Percentiles rank a stretch among this genome's conserved stretches.
These are phyloP conservation scores for Zaprionus gabonicus DNA, from an alignment of 1,140 invertebrate species.

Conservation along the genomic window DNA sequence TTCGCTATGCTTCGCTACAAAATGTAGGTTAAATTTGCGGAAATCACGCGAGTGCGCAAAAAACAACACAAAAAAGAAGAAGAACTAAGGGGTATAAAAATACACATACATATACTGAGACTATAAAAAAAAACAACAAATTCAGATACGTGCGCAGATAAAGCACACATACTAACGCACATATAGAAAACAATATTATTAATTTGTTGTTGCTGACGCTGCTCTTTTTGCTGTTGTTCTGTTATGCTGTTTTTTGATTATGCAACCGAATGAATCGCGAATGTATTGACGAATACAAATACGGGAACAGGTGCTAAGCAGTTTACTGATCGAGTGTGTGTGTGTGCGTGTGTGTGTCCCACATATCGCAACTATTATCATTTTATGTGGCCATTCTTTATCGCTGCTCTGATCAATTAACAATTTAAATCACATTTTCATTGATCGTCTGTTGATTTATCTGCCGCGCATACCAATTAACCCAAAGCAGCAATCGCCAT, in stretches of 20 bases:
- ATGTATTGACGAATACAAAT: constrained; percentile 9
- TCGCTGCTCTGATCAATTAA: constrained; percentile 22
- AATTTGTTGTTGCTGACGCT: constrained; percentile 48
- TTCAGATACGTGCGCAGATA: constrained; percentile 75
- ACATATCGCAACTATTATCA: constrained; percentile 21
- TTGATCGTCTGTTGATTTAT: constrained; percentile 10
- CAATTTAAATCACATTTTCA: constrained; percentile 37
- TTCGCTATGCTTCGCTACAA: constrained; percentile 51
- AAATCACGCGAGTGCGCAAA: constrained; percentile 69
- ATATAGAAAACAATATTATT: constrained; percentile 20
- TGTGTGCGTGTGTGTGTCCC: background rate
- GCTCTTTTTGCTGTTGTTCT: constrained; percentile 42
- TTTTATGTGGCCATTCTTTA: constrained; percentile 21
- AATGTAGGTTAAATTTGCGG: constrained; percentile 82
- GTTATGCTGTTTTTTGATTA: constrained; percentile 38
- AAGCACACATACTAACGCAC: constrained; percentile 22
- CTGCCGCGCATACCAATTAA: constrained; percentile 36
- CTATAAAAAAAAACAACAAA: constrained; percentile 54
- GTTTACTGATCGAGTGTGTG: background rate
- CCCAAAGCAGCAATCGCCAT: constrained; percentile 26
- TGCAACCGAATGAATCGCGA: constrained; percentile 36
- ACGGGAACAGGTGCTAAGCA: constrained; percentile 36
- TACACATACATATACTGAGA: constrained; percentile 51
- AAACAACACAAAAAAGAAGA: constrained; percentile 37
- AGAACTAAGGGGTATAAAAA: constrained; percentile 52